Conservation (phyloP, 2,797 vertebrate genomes). For the Sebastes kiyomatsui region DNA sequence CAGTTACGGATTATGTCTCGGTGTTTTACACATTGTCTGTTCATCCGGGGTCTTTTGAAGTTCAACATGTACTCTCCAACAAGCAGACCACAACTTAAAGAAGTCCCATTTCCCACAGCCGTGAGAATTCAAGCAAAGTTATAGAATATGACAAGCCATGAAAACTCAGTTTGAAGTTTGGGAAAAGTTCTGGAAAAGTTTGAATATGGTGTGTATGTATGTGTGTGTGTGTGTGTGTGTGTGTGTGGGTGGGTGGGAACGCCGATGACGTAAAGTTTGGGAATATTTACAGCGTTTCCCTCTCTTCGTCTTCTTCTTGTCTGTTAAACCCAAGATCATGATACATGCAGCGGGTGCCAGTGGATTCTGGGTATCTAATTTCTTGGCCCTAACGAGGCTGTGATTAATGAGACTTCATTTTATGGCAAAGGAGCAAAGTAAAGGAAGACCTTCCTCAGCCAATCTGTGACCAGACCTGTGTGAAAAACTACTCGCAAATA, state of each 20-base stretch:
- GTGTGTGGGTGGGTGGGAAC: background rate
- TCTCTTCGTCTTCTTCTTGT: background rate
- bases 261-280: background rate
- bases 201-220: background rate
- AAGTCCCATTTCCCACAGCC: background rate
- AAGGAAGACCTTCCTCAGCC: slow-evolving; percentile 16
- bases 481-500: background rate
- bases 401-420: slow-evolving; percentile 49
- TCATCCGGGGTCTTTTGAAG: background rate
- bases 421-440: background rate
- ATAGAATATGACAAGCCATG: slow-evolving; percentile 22
- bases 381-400: slow-evolving; percentile 40
- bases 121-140: background rate
- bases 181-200: slow-evolving; percentile 23
- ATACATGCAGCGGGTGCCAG: slow-evolving; percentile 2
- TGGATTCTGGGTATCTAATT: slow-evolving; percentile 24
- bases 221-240: background rate
- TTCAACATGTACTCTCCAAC: background rate
- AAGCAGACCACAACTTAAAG: background rate
- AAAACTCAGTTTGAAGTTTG: slow-evolving; percentile 13
- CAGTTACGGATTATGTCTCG: background rate
- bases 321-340: background rate
- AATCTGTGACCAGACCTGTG: slow-evolving; percentile 6
- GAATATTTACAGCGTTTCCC: background rate
- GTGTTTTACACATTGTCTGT: background rate